Conservation (phyloP, 2,797 vertebrate genomes). For the Oryzias sinensis region DNA sequence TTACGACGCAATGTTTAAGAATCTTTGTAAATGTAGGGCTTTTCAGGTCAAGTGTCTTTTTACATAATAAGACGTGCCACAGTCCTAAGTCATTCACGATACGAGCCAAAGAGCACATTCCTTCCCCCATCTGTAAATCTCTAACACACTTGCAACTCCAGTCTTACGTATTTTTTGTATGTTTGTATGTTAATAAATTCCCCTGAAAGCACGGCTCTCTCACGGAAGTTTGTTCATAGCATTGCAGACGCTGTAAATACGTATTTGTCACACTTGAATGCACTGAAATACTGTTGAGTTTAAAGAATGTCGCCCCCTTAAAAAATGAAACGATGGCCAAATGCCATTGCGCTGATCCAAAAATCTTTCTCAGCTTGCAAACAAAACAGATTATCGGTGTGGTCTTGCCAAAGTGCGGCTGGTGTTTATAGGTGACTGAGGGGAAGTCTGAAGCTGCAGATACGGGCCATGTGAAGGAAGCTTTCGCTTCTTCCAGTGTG, state of each 20-base stretch:
- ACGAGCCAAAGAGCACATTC: background rate
- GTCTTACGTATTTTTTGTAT: background rate
- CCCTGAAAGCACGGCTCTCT: background rate
- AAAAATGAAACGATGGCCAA: background rate
- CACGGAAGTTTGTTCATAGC: background rate
- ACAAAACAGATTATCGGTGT: background rate
- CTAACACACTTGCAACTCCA: background rate
- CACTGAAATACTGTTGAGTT: background rate
- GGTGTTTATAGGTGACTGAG: background rate
- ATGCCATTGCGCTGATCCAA: background rate
- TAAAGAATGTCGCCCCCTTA: no score
- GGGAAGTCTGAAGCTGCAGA: background rate
- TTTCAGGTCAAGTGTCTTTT: no score
- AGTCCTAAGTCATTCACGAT: no score
- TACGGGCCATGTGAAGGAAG: background rate
- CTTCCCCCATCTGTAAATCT: background rate
- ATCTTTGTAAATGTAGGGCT: no score
- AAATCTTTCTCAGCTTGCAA: background rate
- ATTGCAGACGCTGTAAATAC: background rate
- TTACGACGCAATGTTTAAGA: no score
- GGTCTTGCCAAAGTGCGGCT: background rate
- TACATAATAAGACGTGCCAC: no score
- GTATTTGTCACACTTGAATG: background rate
- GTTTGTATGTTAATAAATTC: background rate
- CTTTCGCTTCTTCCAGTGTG: background rate